Conservation (phyloP, 2,113 vertebrate species). For the Sturnus vulgaris region DNA sequence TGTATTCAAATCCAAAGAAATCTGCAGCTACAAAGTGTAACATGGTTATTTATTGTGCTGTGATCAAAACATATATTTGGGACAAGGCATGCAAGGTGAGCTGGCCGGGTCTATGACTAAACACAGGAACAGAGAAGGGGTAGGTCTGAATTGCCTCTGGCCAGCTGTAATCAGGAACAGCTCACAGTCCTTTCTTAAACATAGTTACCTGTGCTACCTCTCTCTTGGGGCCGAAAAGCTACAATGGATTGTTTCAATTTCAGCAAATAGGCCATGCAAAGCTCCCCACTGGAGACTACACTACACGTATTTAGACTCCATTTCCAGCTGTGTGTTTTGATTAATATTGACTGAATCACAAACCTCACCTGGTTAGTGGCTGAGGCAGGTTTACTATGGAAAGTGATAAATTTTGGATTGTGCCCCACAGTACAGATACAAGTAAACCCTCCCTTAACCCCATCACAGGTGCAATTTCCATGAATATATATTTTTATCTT, state of each 20-base stretch:
- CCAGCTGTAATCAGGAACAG: background rate
- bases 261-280: background rate
- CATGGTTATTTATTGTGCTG: background rate
- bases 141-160: background rate
- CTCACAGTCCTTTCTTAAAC: background rate
- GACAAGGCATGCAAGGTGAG: background rate
- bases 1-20: background rate
- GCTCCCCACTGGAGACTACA: background rate
- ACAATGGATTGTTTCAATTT: background rate
- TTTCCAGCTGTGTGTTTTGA: background rate
- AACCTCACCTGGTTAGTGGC: background rate
- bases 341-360: background rate
- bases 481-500: background rate
- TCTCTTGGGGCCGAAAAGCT: background rate
- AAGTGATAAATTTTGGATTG: background rate
- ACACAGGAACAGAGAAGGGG: background rate
- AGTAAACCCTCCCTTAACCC: background rate
- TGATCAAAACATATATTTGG: background rate
- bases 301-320: background rate
- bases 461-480: background rate
- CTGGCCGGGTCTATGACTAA: background rate
- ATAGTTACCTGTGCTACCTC: background rate
- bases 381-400: background rate
- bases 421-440: background rate
- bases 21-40: background rate